Percentiles rank a stretch among this genome's conserved stretches.
Conservation (phyloP, 2,888 invertebrate species). For the Atrina japonica region DNA sequence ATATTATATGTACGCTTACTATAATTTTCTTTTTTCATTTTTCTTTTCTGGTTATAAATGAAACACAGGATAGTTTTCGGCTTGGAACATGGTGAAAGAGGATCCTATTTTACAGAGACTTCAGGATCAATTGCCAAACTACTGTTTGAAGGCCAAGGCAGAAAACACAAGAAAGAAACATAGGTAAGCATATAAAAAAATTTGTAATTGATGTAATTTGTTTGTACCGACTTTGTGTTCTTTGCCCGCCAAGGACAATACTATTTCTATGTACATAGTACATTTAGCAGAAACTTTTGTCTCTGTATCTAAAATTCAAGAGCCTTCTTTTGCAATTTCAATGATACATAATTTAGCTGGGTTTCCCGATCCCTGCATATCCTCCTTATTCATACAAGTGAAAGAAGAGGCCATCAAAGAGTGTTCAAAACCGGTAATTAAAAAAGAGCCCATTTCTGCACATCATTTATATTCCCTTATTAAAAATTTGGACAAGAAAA, state of each 20-base stretch:
- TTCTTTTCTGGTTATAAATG: no score
- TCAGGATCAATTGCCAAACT: no score
- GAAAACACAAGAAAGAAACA: slow-evolving; percentile 4
- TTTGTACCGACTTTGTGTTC: not conserved
- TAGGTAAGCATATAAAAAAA: slow-evolving; percentile 4
- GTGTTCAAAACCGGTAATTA: slow-evolving; percentile 8
- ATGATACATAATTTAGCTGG: slow-evolving; percentile 2
- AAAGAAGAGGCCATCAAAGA: not conserved
- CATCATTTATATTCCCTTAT: not conserved
- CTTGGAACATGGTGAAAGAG: no score
- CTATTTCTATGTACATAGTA: slow-evolving; percentile 2
- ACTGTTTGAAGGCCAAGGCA: slow-evolving; percentile 1
- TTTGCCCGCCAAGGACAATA: not conserved
- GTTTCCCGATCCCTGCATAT: not conserved
- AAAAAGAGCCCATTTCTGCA: not conserved
- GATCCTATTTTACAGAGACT: no score
- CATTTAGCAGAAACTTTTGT: not conserved
- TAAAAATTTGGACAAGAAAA: not conserved
- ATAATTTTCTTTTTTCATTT: no score
- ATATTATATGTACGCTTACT: no score
- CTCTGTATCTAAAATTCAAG: not conserved
- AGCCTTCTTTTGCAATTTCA: not conserved
- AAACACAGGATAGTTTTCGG: no score
- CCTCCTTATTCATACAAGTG: not conserved
- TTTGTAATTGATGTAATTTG: not conserved